Base-by-base conservation (phyloP, 2,888 invertebrate species). In the Synanthedon andrenaeformis region DNA sequence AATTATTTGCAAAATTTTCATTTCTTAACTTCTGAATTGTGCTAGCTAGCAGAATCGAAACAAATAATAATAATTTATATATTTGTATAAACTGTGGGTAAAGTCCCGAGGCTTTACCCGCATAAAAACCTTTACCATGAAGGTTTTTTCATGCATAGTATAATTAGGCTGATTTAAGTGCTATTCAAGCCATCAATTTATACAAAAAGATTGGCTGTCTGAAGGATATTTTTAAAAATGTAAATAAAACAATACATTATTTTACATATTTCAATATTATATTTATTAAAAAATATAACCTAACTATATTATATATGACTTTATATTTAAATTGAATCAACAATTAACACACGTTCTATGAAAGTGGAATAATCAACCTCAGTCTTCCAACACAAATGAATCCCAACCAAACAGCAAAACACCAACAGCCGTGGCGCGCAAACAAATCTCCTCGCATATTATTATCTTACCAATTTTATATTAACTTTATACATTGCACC, bases 281-380 rank as follows among this genome's bases (percentile, higher is more conserved):
- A 85, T 85, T 86, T 87, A 86, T 86, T 86, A 86, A 86, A 87
- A 87, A 87, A 87, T 86, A 87, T 87, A 87, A 86, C 86, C 86
- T 87, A 86, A 83, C 86, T 87, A 86, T 84, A 35, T 35, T 35
- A 83, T 85, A 85, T 85, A 85, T 85, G 85, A 86, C 86, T 86
- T 82, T 85, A 86, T 85, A 84, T 83, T 86, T 82, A 83, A 82
- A 81, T 82, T 82, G 79, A 82, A 86, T 85, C 84, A 87, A 87
- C 87, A 87, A 85, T 82, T 84, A 85, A 85, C 83, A 80, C 82
- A 79, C 82, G 79, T 82, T 79, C 82, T 72, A 79, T 79, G 79
- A 77, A 82, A 83, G 81, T 85, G 86, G 86, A 87, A 87, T 86
- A 80, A 76, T 84, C 78, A 83, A 85, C 79, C 78, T 86, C 86